Conservation (phyloP, 2,797 vertebrate species). For the Hybognathus amarus region DNA sequence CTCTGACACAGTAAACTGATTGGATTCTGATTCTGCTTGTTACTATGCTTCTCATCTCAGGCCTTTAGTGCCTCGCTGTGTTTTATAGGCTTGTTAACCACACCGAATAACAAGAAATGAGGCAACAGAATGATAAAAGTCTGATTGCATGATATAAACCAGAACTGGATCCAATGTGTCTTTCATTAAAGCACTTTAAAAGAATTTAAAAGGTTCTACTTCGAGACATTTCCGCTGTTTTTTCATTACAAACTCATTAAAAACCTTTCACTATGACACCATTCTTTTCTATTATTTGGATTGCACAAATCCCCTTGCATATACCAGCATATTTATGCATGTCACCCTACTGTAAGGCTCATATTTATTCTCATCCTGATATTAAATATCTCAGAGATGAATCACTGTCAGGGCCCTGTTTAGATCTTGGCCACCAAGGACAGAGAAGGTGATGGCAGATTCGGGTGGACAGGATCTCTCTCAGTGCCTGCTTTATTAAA, state of each 20-base stretch:
- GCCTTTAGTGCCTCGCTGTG: conserved; percentile 10
- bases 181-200: conserved; percentile 27
- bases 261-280: conserved; percentile 18
- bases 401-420: conserved; percentile 10
- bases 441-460: conserved; percentile 23
- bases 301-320: conserved; percentile 6
- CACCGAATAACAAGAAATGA: conserved; percentile 33
- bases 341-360: background rate
- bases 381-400: conserved; percentile 40
- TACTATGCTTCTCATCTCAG: conserved; percentile 47
- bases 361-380: conserved; percentile 42
- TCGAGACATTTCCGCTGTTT: background rate
- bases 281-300: conserved; percentile 1
- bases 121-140: conserved; percentile 27
- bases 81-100: conserved; percentile 44
- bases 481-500: conserved; percentile 37
- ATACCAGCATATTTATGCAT: conserved; percentile 25
- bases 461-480: conserved; percentile 40
- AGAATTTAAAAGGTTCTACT: conserved; percentile 10
- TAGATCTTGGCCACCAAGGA: conserved; percentile 23
- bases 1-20: conserved; percentile 53
- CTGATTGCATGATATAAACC: conserved; percentile 28
- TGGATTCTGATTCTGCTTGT: conserved; percentile 59
- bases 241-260: conserved; percentile 10
- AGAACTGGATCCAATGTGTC: conserved; percentile 19